Evolutionary conservation across 2,888 invertebrate genomes (phyloP).

Genomic region (Julus scandinavius): DNA sequence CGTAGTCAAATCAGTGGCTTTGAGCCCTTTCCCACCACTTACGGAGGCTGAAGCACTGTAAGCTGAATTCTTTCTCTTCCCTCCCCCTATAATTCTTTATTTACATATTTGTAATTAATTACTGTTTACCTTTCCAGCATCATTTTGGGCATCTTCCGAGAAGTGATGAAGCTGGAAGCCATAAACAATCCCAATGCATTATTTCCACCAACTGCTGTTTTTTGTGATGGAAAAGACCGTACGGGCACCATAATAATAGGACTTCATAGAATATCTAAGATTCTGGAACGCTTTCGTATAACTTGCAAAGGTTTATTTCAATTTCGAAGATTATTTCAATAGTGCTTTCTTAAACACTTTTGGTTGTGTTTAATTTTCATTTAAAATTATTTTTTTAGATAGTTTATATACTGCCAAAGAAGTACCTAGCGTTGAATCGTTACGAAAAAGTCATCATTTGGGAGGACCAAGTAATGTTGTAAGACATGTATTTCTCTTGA

Average conservation of each 20-base stretch:
- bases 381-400: not conserved
- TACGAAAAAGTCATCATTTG: not conserved
- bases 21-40: not conserved
- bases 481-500: too few species aligned
- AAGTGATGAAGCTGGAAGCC: not conserved
- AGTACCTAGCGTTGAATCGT: not conserved
- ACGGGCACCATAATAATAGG: conserved; percentile 5
- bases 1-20: not conserved
- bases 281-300: not conserved
- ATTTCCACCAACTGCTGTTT: conserved; percentile 29
- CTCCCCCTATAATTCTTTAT: not conserved
- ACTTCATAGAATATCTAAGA: not conserved
- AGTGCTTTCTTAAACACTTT: not conserved
- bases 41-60: not conserved
- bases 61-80: not conserved
- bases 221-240: conserved; percentile 44
- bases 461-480: not conserved
- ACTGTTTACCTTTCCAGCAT: not conserved
- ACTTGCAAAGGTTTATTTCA: conserved; percentile 47
- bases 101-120: not conserved
- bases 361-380: too few species aligned
- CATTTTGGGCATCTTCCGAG: not conserved
- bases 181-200: not conserved
- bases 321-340: not conserved
- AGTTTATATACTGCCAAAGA: not conserved